Percentiles rank a stretch among this genome's conserved stretches.
Evolutionary conservation across 1,140 invertebrate species (phyloP).

Genomic region (Macrostomum lignano): DNA sequence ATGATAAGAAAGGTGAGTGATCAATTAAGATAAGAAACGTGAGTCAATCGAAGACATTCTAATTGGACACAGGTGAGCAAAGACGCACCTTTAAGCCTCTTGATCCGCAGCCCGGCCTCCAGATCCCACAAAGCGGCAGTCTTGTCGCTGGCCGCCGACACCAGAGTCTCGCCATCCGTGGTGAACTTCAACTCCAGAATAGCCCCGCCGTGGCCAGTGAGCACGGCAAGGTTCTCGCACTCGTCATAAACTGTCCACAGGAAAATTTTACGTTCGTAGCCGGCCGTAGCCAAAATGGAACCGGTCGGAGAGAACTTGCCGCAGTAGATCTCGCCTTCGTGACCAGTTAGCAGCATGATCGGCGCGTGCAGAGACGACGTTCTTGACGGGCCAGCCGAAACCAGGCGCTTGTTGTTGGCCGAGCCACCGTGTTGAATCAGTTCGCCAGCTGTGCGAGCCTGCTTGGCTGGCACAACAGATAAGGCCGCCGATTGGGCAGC

Average conservation of each 20-base stretch:
- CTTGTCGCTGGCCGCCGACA: slow-evolving; percentile 65
- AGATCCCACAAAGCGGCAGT: slow-evolving; percentile 83
- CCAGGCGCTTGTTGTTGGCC: too few species aligned
- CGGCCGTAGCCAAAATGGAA: slow-evolving; percentile 60
- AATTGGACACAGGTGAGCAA: too few species aligned
- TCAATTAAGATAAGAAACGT: too few species aligned
- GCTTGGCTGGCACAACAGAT: too few species aligned
- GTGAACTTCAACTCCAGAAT: slow-evolving; percentile 79
- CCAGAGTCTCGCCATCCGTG: slow-evolving; percentile 44
- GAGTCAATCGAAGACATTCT: too few species aligned
- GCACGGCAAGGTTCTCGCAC: slow-evolving; percentile 72
- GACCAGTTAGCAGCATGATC: slow-evolving; percentile 83
- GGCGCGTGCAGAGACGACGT: slow-evolving; percentile 64
- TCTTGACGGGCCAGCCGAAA: too few species aligned
- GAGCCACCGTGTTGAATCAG: too few species aligned
- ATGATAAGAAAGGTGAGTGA: too few species aligned
- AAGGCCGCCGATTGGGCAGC: too few species aligned
- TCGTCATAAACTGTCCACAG: slow-evolving; percentile 92
- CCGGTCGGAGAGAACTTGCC: slow-evolving; percentile 84
- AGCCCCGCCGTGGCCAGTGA: slow-evolving; percentile 71
- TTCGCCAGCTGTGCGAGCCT: too few species aligned
- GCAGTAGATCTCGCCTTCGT: slow-evolving; percentile 76
- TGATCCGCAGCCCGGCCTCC: slow-evolving; percentile 48
- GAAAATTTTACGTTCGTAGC: slow-evolving; percentile 89
- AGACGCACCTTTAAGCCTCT: slow-evolving; percentile 63